phyloP scores from a whole-genome alignment of 2,113 vertebrate species.

The Indicator indicator region DNA sequence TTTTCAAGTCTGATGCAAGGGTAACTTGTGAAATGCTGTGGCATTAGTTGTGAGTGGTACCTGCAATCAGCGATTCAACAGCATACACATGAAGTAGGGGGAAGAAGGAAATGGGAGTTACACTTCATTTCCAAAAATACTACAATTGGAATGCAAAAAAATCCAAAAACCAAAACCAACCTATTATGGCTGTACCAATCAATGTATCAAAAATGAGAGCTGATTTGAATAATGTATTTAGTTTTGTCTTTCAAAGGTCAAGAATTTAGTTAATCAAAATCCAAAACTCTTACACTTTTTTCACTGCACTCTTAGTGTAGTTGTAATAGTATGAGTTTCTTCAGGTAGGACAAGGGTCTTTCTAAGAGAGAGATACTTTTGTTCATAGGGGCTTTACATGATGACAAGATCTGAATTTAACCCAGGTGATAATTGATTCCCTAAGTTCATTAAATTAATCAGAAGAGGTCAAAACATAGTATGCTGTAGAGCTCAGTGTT shows the following conservation, averaged over 20 bases:
- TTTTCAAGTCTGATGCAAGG: neutral
- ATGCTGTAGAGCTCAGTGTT: neutral
- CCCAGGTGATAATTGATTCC: neutral
- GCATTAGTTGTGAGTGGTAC: neutral
- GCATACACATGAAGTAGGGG: neutral
- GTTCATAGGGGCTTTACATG: neutral
- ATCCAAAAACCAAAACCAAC: neutral
- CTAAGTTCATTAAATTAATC: neutral
- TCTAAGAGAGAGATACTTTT: neutral
- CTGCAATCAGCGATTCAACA: constrained; percentile 22
- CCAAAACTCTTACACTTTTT: neutral
- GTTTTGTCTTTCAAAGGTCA: neutral
- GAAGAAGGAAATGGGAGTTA: constrained; percentile 58
- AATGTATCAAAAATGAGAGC: neutral
- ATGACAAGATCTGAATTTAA: neutral
- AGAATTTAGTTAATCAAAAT: neutral
- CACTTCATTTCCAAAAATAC: constrained; percentile 48
- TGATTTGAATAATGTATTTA: neutral
- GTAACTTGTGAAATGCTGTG: constrained; percentile 18
- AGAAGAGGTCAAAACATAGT: neutral
- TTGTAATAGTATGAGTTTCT: neutral
- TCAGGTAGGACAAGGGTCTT: neutral
- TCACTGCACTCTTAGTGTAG: neutral
- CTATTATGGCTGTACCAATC: neutral
- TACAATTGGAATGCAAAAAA: neutral